Conservation (phyloP, 2,888 invertebrate species). For the Dasypolia templi region DNA sequence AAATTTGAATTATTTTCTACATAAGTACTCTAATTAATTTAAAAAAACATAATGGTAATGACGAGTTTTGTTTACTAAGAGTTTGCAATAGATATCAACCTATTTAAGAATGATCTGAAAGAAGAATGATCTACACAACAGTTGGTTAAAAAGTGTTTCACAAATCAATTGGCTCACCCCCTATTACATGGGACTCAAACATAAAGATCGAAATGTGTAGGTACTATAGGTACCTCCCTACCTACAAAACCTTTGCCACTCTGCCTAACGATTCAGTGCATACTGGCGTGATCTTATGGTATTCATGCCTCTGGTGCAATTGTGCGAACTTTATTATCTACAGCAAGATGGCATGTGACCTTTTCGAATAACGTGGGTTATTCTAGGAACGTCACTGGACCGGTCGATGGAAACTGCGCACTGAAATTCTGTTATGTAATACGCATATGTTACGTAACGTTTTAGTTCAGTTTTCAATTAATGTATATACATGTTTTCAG, state of each 20-base stretch:
- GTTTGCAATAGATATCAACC: neutral
- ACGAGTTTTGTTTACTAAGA: neutral
- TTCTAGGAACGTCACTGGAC: neutral
- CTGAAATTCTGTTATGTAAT: neutral
- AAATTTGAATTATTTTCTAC: too few relatives aligned
- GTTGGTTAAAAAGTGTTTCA: too few relatives aligned
- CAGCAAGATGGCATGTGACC: neutral
- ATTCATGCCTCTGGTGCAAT: neutral
- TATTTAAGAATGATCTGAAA: neutral
- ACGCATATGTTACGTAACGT: neutral
- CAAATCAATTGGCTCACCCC: too few relatives aligned
- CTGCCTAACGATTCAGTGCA: neutral
- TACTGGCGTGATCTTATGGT: neutral
- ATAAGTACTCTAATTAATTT: too few relatives aligned
- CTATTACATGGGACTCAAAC: too few relatives aligned
- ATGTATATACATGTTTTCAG: neutral
- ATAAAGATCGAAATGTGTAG: too few relatives aligned
- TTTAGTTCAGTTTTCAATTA: neutral
- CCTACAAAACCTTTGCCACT: too few relatives aligned
- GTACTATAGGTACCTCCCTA: too few relatives aligned
- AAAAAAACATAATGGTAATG: too few relatives aligned
- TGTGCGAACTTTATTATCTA: neutral
- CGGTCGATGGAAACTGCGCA: neutral
- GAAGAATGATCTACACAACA: too few relatives aligned
- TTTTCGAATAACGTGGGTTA: neutral